Conservation (phyloP, 2,797 vertebrate genomes). For the Microcaecilia unicolor region DNA sequence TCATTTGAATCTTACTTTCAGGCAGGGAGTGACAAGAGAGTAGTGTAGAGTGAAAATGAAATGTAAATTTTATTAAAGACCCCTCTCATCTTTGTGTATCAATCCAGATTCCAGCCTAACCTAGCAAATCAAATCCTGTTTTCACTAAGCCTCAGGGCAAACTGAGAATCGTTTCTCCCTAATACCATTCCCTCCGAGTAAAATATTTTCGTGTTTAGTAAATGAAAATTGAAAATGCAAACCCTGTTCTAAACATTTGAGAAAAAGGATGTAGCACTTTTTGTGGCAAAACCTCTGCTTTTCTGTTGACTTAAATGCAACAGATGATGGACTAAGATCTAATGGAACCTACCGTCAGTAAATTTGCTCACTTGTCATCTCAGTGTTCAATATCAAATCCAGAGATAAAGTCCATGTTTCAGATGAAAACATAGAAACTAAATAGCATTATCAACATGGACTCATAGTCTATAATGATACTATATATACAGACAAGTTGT, state of each 20-base stretch:
- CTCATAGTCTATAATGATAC: no score
- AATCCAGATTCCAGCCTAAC: conserved; percentile 73
- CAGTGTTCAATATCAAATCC: conserved; percentile 31
- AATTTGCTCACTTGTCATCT: conserved; percentile 17
- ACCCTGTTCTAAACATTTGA: conserved; percentile 47
- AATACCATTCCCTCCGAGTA: conserved; percentile 63
- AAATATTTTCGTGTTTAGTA: conserved; percentile 73
- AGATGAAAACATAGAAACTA: conserved; percentile 13
- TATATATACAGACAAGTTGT: no score
- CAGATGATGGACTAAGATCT: conserved; percentile 14
- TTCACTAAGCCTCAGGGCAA: conserved; percentile 57
- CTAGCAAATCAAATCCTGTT: conserved; percentile 75
- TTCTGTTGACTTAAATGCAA: conserved; percentile 9
- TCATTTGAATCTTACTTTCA: conserved; percentile 55
- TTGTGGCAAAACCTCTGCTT: conserved; percentile 18
- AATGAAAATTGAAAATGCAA: conserved; percentile 70
- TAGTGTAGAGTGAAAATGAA: conserved; percentile 76
- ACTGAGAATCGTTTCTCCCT: conserved; percentile 63
- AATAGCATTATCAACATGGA: conserved; percentile 26
- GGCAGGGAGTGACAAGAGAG: conserved; percentile 65
- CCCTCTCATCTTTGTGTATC: conserved; percentile 72
- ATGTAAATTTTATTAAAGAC: conserved; percentile 85
- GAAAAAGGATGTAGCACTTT: conserved; percentile 9
- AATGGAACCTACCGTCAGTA: conserved; percentile 29
- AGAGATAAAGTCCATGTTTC: conserved; percentile 23